Percentiles rank a stretch among this genome's conserved stretches.
Conservation (phyloP, 2,888 invertebrate genomes). For the Drosophila eohydei region DNA sequence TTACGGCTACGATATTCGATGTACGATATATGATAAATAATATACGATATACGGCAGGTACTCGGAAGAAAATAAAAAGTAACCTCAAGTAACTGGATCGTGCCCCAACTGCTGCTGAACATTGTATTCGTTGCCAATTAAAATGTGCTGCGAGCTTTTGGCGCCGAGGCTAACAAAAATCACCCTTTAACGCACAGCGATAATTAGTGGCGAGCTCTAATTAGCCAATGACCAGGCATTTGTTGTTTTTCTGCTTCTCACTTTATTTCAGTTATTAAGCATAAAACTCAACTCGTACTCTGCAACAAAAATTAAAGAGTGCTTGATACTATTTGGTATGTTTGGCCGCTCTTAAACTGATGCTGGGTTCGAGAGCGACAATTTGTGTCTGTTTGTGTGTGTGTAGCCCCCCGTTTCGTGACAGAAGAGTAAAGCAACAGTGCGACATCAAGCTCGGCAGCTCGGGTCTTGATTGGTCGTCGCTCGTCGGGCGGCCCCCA, state of each 20-base stretch:
- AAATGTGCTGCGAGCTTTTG: slow-evolving; percentile 31
- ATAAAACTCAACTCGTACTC: background rate
- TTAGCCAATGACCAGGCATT: slow-evolving; percentile 72
- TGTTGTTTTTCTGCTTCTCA: background rate
- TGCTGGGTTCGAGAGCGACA: slow-evolving; percentile 26
- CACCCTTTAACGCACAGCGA: slow-evolving; percentile 38
- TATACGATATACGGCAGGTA: background rate
- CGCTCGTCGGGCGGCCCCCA: slow-evolving; percentile 51
- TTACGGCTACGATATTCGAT: background rate
- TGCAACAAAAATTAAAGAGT: background rate
- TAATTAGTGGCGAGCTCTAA: slow-evolving; percentile 63
- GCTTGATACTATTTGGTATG: background rate
- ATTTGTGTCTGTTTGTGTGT: background rate
- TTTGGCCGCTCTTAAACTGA: background rate
- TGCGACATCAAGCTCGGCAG: slow-evolving; percentile 45
- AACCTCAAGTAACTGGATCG: slow-evolving; percentile 4
- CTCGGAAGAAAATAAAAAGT: background rate
- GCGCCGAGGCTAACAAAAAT: slow-evolving; percentile 26
- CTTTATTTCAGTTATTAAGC: slow-evolving; percentile 50
- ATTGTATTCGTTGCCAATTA: slow-evolving; percentile 34
- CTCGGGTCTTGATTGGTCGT: slow-evolving; percentile 74
- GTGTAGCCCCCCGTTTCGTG: slow-evolving; percentile 9
- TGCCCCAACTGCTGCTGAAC: background rate
- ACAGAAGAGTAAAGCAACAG: slow-evolving; percentile 69
- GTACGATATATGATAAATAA: too few relatives aligned